Percentiles rank a stretch among this genome's conserved stretches.
phyloP scores from a whole-genome alignment of 2,888 invertebrate species.

The Drosophila neonasuta region DNA sequence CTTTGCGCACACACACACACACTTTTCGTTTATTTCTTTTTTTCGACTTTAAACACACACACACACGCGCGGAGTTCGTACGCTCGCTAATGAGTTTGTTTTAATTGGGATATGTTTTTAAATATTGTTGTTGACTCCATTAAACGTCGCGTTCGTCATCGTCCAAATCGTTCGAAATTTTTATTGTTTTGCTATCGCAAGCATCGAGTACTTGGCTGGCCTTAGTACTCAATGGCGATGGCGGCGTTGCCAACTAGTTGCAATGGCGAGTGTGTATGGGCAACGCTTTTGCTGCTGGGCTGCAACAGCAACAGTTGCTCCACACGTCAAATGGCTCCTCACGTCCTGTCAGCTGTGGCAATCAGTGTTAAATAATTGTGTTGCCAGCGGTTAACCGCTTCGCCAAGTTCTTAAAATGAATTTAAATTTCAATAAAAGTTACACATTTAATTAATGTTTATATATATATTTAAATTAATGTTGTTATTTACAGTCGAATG shows the following conservation, averaged over 20 bases:
- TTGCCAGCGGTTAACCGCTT: too few relatives aligned
- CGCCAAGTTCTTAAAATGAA: too few relatives aligned
- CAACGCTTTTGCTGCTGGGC: background rate
- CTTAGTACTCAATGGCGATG: conserved; percentile 5
- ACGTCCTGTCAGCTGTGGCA: background rate
- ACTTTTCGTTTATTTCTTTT: too few relatives aligned
- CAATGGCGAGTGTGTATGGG: background rate
- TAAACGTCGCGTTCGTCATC: conserved; percentile 50
- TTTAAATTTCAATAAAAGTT: background rate
- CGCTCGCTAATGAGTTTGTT: conserved; percentile 23
- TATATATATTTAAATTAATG: background rate
- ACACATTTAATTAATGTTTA: background rate
- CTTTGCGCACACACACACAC: too few relatives aligned
- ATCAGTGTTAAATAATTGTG: background rate
- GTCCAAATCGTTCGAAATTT: conserved; percentile 50
- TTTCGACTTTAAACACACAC: conserved; percentile 1
- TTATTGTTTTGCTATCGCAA: conserved; percentile 57
- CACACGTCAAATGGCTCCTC: conserved; percentile 23
- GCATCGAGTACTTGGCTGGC: conserved; percentile 43
- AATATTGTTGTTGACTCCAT: conserved; percentile 30
- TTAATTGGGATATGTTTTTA: conserved; percentile 43
- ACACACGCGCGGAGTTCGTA: conserved; percentile 13
- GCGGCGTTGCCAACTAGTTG: background rate
- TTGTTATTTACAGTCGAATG: too few relatives aligned
- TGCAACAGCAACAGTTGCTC: conserved; percentile 1